Conservation (phyloP, 2,888 invertebrate species). For the Automeris io region DNA sequence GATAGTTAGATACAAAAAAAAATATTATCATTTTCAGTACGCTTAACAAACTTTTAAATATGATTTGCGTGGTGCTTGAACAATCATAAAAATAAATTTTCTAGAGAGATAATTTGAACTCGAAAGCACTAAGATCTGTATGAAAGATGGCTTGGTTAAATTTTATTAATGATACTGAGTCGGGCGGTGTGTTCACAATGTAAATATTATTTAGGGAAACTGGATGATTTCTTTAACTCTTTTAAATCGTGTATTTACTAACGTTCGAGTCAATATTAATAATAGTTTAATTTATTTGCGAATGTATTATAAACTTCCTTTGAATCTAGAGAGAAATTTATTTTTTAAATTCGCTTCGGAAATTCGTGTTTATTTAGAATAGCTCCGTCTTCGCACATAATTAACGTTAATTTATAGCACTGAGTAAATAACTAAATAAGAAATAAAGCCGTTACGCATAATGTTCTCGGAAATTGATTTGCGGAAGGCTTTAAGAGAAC, state of each 20-base stretch:
- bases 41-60: too few species aligned
- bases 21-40: too few species aligned
- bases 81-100: too few species aligned
- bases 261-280: not conserved
- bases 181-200: too few species aligned
- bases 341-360: not conserved
- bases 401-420: slow-evolving; percentile 8
- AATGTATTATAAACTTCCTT: slow-evolving; percentile 3
- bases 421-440: slow-evolving; percentile 7
- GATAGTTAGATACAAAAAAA: too few species aligned
- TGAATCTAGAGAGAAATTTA: not conserved
- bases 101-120: too few species aligned
- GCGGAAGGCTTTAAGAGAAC: slow-evolving; percentile 13
- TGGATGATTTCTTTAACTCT: not conserved
- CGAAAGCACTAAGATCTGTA: too few species aligned
- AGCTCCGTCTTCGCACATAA: slow-evolving; percentile 1
- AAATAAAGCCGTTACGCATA: slow-evolving; percentile 20
- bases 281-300: not conserved
- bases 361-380: slow-evolving; percentile 1
- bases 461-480: slow-evolving; percentile 24
- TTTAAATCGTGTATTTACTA: not conserved
- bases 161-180: too few species aligned
- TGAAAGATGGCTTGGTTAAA: too few species aligned
- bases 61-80: too few species aligned
- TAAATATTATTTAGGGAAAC: too few species aligned